Evolutionary conservation across 2,113 vertebrate species (phyloP), one percentile per base, ranked within the genome.

Genomic region (Bubo blakistoni): DNA sequence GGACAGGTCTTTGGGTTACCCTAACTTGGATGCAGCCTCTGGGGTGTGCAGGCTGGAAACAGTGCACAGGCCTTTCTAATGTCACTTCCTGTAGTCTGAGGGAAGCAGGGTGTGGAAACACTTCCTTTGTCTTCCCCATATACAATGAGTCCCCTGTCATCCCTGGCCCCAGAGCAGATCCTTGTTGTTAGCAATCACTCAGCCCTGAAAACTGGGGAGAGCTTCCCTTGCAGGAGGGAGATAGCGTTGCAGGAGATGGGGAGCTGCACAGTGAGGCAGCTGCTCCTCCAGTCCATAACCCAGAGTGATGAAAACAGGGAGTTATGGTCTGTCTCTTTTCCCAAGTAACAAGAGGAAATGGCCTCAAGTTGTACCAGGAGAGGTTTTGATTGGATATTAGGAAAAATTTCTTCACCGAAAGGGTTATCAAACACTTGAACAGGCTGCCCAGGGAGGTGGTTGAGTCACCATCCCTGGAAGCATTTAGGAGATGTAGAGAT

Each of bases 161-260:
- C 18, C 27, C 63, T 20, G n/a, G 30, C n/a, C 49, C 20, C 51
- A 34, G 44, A 58, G 58, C 44, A 79, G 34, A 47, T n/a, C 32
- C 44, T 66, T 3, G 1, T 42, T 3, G 1, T 36, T 36, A 78
- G n/a, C 0, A 1, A 49, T 57, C 26, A 13, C 25, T 78, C 9
- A 25, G 40, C 72, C 30, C 38, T 34, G 52, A n/a, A 27, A 66
- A 46, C 4, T 3, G 21, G 38, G 38, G 38, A 79, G 49, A 66
- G 4, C 22, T 59, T 78, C 34, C 38, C 20, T 42, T 61, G 73
- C 21, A 21, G 79, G 72, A 83, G 17, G 27, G 27, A 59, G 21
- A 17, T 14, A 13, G 38, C 0, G 1, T 7, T 42, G 59, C 46
- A 54, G 46, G 34, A 44, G 13, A 21, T 0, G 4, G 57, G 40